phyloP scores from a whole-genome alignment of 1,140 invertebrate genomes.

The Calliphora vicina region DNA sequence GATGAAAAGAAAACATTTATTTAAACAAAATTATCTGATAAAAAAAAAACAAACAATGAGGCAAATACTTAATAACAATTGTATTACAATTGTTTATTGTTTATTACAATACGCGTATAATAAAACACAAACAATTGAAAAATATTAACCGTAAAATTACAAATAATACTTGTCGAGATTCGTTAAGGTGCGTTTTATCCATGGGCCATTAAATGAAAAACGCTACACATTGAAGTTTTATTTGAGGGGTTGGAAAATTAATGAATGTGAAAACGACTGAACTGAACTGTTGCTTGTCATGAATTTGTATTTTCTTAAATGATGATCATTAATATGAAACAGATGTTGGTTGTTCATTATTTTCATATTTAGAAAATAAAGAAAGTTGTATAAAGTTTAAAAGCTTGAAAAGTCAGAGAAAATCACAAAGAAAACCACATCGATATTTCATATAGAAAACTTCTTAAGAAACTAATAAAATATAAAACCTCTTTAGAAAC shows the following conservation, averaged over 20 bases:
- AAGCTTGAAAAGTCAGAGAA: no score
- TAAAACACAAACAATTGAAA: not conserved
- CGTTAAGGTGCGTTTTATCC: not conserved
- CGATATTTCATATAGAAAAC: no score
- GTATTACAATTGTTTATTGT: not conserved
- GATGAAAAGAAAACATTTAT: not conserved
- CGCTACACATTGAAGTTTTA: not conserved
- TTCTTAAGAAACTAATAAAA: no score
- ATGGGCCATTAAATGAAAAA: not conserved
- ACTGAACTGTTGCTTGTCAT: slow-evolving; percentile 12
- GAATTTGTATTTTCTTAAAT: not conserved
- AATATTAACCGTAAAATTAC: slow-evolving; percentile 14
- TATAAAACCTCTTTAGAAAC: no score
- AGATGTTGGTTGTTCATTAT: not conserved
- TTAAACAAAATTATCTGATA: not conserved
- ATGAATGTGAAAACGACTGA: not conserved
- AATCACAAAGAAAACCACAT: no score
- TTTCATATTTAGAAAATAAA: not conserved
- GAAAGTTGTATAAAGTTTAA: no score
- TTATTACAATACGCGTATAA: no score
- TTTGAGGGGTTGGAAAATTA: not conserved
- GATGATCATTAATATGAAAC: not conserved
- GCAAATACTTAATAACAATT: not conserved
- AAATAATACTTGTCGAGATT: slow-evolving; percentile 13
- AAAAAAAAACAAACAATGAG: not conserved